Evolutionary conservation across 2,888 invertebrate genomes (phyloP).

Genomic region (Carterocephalus palaemon): DNA sequence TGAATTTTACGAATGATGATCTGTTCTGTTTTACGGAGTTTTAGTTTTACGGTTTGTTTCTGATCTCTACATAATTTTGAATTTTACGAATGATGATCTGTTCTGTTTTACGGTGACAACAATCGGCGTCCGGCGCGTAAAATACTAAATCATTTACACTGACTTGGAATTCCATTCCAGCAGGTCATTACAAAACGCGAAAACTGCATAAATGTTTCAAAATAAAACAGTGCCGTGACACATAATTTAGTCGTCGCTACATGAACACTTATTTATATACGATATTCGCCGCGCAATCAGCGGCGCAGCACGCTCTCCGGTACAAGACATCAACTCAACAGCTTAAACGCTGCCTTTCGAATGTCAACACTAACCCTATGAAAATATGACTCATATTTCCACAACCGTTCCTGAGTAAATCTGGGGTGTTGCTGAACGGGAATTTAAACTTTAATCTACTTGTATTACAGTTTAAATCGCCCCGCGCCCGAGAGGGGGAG

Average conservation of each 20-base stretch:
- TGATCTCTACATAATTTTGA: too few species aligned
- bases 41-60: too few species aligned
- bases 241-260: conserved; percentile 47
- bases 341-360: conserved; percentile 12
- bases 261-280: conserved; percentile 44
- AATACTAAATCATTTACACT: neutral
- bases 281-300: conserved; percentile 53
- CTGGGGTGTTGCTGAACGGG: neutral
- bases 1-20: too few species aligned
- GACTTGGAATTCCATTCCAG: conserved; percentile 3
- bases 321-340: conserved; percentile 14
- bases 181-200: conserved; percentile 2
- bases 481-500: conserved; percentile 36
- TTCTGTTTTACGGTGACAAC: too few species aligned
- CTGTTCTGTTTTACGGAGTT: too few species aligned
- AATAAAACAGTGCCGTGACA: conserved; percentile 45
- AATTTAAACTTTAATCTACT: neutral
- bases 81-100: too few species aligned
- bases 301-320: conserved; percentile 39
- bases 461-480: conserved; percentile 29
- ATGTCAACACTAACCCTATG: neutral
- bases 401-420: neutral
- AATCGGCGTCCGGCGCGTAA: neutral
- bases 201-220: conserved; percentile 36
- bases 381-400: conserved; percentile 5